Conservation (phyloP, 1,140 invertebrate species). For the Tetramorium alpestre region DNA sequence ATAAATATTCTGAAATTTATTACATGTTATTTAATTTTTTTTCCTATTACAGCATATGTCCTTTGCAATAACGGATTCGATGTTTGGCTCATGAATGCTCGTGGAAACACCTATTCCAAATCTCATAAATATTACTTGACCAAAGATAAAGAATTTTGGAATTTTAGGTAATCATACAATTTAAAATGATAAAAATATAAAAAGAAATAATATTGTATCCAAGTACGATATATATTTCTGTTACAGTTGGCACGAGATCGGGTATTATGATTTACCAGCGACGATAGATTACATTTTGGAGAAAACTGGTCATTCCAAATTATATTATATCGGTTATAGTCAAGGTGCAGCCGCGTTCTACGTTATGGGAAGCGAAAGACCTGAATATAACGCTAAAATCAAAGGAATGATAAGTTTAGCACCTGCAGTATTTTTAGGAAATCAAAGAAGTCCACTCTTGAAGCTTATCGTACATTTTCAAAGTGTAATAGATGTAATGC, state of each 20-base stretch:
- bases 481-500: conserved; percentile 80
- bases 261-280: conserved; percentile 86
- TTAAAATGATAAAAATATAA: not conserved
- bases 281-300: conserved; percentile 88
- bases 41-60: conserved; percentile 88
- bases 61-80: conserved; percentile 90
- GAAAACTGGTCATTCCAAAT: conserved; percentile 83
- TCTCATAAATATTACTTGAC: conserved; percentile 87
- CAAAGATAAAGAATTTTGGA: conserved; percentile 87
- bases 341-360: conserved; percentile 85
- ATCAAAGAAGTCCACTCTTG: conserved; percentile 82
- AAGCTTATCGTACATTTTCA: conserved; percentile 79
- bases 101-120: conserved; percentile 90
- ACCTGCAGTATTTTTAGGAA: conserved; percentile 86
- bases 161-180: conserved; percentile 83
- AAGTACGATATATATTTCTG: not conserved
- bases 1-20: not conserved
- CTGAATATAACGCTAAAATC: conserved; percentile 90
- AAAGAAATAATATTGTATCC: not conserved
- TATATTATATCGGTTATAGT: conserved; percentile 88
- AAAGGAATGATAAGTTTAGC: conserved; percentile 88
- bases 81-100: conserved; percentile 91
- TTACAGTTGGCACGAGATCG: conserved; percentile 87
- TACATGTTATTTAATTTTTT: conserved; percentile 83
- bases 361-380: conserved; percentile 88